These are phyloP conservation scores for Calameuta pallipes DNA, from an alignment of 2,888 invertebrate species.

Conservation along the genomic window DNA sequence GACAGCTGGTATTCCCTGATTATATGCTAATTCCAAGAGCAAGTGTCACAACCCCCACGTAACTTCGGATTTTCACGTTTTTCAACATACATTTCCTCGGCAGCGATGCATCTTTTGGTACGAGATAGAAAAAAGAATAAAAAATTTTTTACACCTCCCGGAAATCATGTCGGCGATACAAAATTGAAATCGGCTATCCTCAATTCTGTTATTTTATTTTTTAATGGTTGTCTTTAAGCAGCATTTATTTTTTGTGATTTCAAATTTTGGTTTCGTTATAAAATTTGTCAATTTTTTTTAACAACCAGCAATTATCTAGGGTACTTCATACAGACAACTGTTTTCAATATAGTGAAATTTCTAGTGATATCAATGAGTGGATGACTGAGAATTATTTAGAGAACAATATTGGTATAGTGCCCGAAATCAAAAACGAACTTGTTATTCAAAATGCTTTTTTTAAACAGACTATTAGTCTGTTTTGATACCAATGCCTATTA, in stretches of 20 bases:
- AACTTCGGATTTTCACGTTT: not conserved
- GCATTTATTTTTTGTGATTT: not conserved
- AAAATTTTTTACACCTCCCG: not conserved
- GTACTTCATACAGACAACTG: not conserved
- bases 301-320: not conserved
- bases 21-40: not conserved
- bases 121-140: not conserved
- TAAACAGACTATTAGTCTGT: not conserved
- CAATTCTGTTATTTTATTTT: not conserved
- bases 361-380: not conserved
- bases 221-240: not conserved
- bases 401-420: not conserved
- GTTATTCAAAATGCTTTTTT: not conserved
- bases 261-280: not conserved
- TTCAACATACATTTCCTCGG: not conserved
- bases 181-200: not conserved
- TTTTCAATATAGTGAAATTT: not conserved
- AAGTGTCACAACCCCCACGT: not conserved
- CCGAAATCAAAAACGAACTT: not conserved
- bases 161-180: not conserved
- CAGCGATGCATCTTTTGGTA: not conserved
- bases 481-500: not conserved
- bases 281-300: not conserved
- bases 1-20: not conserved
- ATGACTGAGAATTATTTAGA: not conserved